phyloP scores from a whole-genome alignment of 37 sponge, comb jelly and placozoan species.

The Agelas oroides region DNA sequence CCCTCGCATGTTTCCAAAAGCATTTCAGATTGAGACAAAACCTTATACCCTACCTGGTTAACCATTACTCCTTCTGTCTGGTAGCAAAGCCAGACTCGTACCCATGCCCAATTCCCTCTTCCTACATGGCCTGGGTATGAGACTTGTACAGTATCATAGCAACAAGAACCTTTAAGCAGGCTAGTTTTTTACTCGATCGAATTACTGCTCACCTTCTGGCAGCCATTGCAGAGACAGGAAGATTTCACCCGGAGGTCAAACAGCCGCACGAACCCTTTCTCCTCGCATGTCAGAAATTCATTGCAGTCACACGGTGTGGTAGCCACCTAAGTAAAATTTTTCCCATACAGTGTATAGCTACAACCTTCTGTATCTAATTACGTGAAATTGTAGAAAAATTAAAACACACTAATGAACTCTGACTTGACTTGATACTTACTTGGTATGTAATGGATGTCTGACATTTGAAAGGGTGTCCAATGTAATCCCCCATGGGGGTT shows the following conservation, averaged over 20 bases:
- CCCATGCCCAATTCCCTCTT: too few relatives aligned
- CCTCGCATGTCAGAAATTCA: slow-evolving; percentile 89
- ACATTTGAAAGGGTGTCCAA: slow-evolving; percentile 74
- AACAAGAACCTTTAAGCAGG: too few relatives aligned
- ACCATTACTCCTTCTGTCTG: background rate
- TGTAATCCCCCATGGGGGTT: slow-evolving; percentile 45
- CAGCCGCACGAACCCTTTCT: slow-evolving; percentile 79
- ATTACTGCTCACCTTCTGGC: slow-evolving; percentile 45
- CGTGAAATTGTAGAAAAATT: too few relatives aligned
- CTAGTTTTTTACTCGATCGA: too few relatives aligned
- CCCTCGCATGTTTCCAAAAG: too few relatives aligned
- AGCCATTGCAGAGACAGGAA: slow-evolving; percentile 76
- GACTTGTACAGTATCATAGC: too few relatives aligned
- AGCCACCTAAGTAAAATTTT: slow-evolving; percentile 72
- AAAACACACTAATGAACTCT: too few relatives aligned
- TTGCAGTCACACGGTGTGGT: slow-evolving; percentile 67
- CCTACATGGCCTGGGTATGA: too few relatives aligned
- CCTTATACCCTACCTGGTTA: background rate
- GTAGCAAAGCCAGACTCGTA: too few relatives aligned
- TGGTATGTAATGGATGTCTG: slow-evolving; percentile 81
- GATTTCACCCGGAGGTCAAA: slow-evolving; percentile 82
- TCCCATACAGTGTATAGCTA: too few relatives aligned
- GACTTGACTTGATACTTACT: slow-evolving; percentile 38
- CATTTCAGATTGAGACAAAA: background rate
- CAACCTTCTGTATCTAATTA: too few relatives aligned